Percentiles rank a stretch among this genome's conserved stretches.
Conservation (phyloP, 2,888 invertebrate species). For the Augochlorella aurata region DNA sequence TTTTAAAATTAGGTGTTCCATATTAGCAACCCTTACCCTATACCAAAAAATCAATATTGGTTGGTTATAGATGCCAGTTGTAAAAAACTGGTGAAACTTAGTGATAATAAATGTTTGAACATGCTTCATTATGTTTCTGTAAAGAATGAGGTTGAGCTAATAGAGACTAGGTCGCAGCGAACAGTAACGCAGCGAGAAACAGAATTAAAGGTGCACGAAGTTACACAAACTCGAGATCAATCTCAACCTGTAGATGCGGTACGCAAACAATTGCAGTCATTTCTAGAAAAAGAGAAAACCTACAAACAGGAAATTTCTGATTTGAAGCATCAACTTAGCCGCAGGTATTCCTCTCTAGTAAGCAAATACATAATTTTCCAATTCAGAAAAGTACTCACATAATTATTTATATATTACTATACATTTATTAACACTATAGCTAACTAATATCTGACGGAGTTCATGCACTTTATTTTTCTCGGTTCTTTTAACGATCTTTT, state of each 20-base stretch:
- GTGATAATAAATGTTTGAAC: background rate
- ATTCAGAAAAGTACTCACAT: too few species aligned
- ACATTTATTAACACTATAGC: too few species aligned
- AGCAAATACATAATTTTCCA: background rate
- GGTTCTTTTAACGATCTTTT: too few species aligned
- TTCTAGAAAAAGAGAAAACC: slow-evolving; percentile 79
- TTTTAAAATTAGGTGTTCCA: too few species aligned
- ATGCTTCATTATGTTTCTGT: background rate
- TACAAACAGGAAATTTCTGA: slow-evolving; percentile 84
- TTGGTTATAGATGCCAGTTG: too few species aligned
- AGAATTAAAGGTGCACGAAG: slow-evolving; percentile 69
- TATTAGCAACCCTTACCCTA: too few species aligned
- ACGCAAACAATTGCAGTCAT: slow-evolving; percentile 73
- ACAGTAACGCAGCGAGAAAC: slow-evolving; percentile 60
- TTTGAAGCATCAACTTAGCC: slow-evolving; percentile 82
- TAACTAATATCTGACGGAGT: too few species aligned
- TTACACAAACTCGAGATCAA: slow-evolving; percentile 63
- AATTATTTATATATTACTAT: too few species aligned
- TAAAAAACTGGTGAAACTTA: too few species aligned
- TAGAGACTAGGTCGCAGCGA: slow-evolving; percentile 66
- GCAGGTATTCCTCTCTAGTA: slow-evolving; percentile 60
- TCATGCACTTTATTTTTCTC: too few species aligned
- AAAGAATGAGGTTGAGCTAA: slow-evolving; percentile 74
- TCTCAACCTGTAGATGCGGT: slow-evolving; percentile 69
- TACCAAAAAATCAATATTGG: too few species aligned